phyloP scores from a whole-genome alignment of 1,140 invertebrate species.

The Coenobita brevimanus region DNA sequence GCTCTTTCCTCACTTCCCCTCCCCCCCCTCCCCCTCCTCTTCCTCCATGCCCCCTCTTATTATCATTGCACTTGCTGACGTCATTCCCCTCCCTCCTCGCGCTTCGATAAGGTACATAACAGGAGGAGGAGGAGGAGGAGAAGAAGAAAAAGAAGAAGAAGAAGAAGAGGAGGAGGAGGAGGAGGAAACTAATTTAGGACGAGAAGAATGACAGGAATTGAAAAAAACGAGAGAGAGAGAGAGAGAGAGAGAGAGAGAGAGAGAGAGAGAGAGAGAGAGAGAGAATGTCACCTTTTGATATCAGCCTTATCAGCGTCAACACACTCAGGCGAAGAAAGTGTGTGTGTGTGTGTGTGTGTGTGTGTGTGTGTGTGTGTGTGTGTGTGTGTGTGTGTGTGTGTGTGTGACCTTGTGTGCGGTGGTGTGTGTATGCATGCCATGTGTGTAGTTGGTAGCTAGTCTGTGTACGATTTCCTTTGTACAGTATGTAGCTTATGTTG shows the following conservation, averaged over 20 bases:
- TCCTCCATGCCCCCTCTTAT: neutral
- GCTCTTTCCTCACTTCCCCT: neutral
- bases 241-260: neutral
- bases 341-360: neutral
- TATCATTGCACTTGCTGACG: neutral
- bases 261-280: neutral
- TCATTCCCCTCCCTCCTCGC: neutral
- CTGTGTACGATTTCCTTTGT: no score
- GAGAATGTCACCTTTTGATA: no score
- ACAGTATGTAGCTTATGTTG: no score
- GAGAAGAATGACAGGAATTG: no score
- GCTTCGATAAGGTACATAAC: neutral
- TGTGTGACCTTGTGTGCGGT: neutral
- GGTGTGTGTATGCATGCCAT: neutral
- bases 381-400: neutral
- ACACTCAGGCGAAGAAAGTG: neutral
- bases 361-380: neutral
- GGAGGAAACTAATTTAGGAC: no score
- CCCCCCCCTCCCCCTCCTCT: neutral
- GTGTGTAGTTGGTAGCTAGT: no score
- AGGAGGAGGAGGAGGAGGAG: neutral
- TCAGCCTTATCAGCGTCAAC: no score
- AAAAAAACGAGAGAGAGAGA: neutral
- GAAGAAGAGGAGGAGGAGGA: no score
- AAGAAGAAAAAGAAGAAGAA: no score